Percentiles rank a stretch among this genome's conserved stretches.
Conservation (phyloP, 2,113 vertebrate genomes). For the Sinosuthora webbiana region DNA sequence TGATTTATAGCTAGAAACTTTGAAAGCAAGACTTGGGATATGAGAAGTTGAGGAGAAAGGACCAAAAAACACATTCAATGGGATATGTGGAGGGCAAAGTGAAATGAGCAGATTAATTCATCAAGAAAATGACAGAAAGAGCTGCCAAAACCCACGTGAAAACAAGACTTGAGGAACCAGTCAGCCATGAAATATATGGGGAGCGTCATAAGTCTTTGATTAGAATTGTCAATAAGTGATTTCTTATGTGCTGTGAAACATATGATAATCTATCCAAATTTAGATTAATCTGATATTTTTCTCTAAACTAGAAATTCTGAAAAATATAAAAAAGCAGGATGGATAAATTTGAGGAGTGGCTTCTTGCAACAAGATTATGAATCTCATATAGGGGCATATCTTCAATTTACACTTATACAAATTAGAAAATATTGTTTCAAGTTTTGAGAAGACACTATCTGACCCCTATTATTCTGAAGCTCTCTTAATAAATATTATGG, state of each 20-base stretch:
- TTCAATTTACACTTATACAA: not conserved
- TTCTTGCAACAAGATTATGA: not conserved
- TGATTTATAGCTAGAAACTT: not conserved
- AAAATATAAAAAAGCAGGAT: not conserved
- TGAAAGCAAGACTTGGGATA: not conserved
- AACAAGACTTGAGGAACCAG: not conserved
- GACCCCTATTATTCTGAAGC: not conserved
- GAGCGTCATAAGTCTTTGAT: constrained; percentile 5
- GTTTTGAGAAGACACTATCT: not conserved
- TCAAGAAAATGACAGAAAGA: not conserved
- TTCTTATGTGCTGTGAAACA: constrained; percentile 21
- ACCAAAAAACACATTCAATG: not conserved
- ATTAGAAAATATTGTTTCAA: not conserved
- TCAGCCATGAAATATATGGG: not conserved
- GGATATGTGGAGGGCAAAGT: not conserved
- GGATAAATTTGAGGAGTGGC: not conserved
- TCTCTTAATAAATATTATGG: not conserved
- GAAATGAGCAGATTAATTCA: not conserved
- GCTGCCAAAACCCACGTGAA: constrained; percentile 1
- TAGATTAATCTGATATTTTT: constrained; percentile 17
- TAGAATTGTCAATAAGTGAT: constrained; percentile 20
- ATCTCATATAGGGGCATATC: not conserved
- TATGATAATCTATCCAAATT: constrained; percentile 23
- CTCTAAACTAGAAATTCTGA: constrained; percentile 33
- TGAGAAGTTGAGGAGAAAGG: not conserved